Evolutionary conservation across 2,113 vertebrate genomes (phyloP).

Genomic region (Monopterus albus): DNA sequence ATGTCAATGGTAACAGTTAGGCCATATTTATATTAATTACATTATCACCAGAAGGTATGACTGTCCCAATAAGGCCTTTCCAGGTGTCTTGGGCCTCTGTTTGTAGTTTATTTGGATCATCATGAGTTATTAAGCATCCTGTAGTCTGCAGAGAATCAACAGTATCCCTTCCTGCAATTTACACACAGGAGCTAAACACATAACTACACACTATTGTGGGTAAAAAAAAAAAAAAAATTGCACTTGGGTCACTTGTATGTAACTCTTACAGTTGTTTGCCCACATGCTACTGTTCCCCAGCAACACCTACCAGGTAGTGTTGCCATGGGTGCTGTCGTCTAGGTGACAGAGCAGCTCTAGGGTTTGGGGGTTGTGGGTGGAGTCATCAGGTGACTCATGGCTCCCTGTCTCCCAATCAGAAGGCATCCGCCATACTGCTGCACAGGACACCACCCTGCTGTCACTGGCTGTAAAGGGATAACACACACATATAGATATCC

Average conservation of each 20-base stretch:
- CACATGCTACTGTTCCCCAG: not conserved
- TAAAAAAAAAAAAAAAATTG: slow-evolving; percentile 17
- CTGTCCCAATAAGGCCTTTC: not conserved
- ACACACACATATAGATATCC: slow-evolving; percentile 21
- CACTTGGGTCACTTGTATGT: slow-evolving; percentile 13
- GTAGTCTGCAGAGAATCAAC: not conserved
- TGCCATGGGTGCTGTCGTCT: slow-evolving; percentile 90
- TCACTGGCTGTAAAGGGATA: slow-evolving; percentile 87
- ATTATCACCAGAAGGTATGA: not conserved
- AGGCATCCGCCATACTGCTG: slow-evolving; percentile 97
- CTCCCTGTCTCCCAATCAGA: slow-evolving; percentile 93
- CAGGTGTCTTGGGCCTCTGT: not conserved
- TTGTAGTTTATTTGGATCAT: not conserved
- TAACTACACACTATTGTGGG: not conserved
- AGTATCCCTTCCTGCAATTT: not conserved
- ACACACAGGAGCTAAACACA: not conserved
- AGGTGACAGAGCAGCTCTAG: slow-evolving; percentile 99
- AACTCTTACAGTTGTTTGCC: not conserved
- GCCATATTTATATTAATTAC: not conserved
- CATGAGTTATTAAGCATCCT: not conserved
- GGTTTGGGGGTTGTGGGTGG: slow-evolving; percentile 92
- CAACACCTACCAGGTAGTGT: slow-evolving; percentile 91
- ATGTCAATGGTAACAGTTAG: not conserved
- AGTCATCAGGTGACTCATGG: slow-evolving; percentile 97
- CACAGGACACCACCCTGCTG: slow-evolving; percentile 92